Evolutionary conservation across 2,888 invertebrate genomes (phyloP), one percentile per base, ranked within the genome.

Genomic region (Amblyteles armatorius): DNA sequence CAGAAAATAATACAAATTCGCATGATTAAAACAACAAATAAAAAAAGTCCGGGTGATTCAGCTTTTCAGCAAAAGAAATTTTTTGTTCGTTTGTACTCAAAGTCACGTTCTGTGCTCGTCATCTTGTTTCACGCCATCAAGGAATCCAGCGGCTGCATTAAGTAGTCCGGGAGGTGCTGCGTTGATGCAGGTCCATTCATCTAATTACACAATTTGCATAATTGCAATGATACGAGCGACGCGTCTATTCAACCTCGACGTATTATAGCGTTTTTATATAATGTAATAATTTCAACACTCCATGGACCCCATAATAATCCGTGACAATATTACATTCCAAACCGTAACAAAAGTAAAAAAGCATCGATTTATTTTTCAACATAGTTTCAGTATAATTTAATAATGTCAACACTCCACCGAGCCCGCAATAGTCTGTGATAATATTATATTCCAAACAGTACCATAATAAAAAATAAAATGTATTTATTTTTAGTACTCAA

Each of bases 191-290:
- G 67, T 78, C 68, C 82, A 67, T 86, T 79, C 72, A 87, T 87
- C 82, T 69, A 83, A 87, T 87, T 78, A 82, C 76, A 68, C 63
- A 63, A 87, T 86, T 79, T 80, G 57, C 69, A 85, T 84, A 83
- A 83, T 87, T 80, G 26, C 67, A n/a, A 67, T 57, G 48, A 79
- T 77, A 40, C 40, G 36, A 69, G 22, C 55, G 11, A 67, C 63
- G 65, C n/a, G 52, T 40, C 11, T 44, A 50, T 44, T 9, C 40
- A 40, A 40, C 40, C 40, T 11, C 40, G 40, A 40, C 11, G 40
- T 40, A 40, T 11, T 40, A 40, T 40, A 52, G 52, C n/a, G 19
- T 19, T 52, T 52, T 16, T 5, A 52, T 16, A 52, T 19, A 52
- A 52, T 52, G n/a, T 19, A 16, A 52, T 52, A 52, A 19, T 52